Evolutionary conservation across 2,113 vertebrate species (phyloP), one percentile per base, ranked within the genome.

Genomic region (Nycticorax nycticorax): DNA sequence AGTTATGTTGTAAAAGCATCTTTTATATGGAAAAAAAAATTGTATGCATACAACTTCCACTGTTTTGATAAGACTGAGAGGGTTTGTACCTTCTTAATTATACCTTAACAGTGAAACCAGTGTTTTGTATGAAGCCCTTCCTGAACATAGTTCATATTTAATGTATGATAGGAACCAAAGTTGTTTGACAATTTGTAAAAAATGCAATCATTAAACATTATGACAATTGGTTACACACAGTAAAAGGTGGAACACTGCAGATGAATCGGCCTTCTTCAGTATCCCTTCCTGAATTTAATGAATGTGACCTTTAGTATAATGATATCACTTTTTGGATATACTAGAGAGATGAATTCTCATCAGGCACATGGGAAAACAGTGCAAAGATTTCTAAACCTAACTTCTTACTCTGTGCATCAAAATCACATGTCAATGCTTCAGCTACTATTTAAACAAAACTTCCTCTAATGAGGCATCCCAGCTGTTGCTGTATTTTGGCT

Each of bases 131-230:
- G 24, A n/a, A 85, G 12, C 2, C 16, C 0, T 2, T 50, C 28
- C 28, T 77, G 22, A 77, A 18, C 4, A 43, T 1, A 20, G 3
- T 23, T 68, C 8, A 5, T 62, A 22, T 37, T 83, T 86, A 71
- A 37, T 57, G 50, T 39, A 19, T 28, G 13, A 45, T 32, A 77
- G 32, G 15, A 53, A 71, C 5, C 7, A 37, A 50, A 68, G 11
- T 30, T 82, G 21, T 69, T 48, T 37, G 37, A 79, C 26, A 71
- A 30, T 48, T 86, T 64, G 17, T 76, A 48, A 93, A 85, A 88
- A 76, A 53, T 37, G 17, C 12, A 26, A 2, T 57, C 0, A 0
- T 69, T 86, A 73, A 52, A 67, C 6, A 10, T 53, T 32, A 32
- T 48, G 22, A 20, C 32, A 69, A 30, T 30, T 41, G 15, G 8